These are phyloP conservation scores for Naso thynnoides DNA, from an alignment of 2,797 vertebrate species.

Conservation along the genomic window DNA sequence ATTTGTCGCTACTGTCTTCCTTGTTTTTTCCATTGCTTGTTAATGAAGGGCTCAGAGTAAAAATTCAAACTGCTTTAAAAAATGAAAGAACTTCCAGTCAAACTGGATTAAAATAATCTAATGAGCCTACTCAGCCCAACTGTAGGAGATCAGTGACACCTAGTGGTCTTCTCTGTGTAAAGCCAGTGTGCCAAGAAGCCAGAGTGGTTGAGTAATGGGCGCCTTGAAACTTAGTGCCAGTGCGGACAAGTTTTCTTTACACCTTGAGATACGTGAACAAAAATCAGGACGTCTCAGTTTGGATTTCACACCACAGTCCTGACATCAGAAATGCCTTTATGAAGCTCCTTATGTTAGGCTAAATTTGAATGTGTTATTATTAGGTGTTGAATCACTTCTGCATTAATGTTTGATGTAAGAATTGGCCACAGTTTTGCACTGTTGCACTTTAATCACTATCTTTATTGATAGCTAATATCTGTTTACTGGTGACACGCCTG, in stretches of 20 bases:
- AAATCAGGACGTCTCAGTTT: too few species aligned
- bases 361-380: background rate
- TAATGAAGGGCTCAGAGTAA: background rate
- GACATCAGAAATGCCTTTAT: background rate
- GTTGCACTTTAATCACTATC: background rate
- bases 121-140: background rate
- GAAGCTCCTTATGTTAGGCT: background rate
- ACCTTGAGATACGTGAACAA: too few species aligned
- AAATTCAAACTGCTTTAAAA: background rate
- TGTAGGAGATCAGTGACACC: conserved; percentile 50
- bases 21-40: background rate
- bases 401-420: background rate
- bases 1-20: background rate
- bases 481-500: conserved; percentile 8
- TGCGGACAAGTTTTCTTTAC: too few species aligned
- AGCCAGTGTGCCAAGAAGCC: too few species aligned
- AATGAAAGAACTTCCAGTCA: background rate
- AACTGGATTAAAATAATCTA: background rate
- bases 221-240: too few species aligned
- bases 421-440: background rate
- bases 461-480: background rate
- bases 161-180: conserved; percentile 43
- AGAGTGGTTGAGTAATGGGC: too few species aligned
- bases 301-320: too few species aligned
- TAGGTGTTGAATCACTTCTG: too few species aligned